A percentile compares a stretch with the other conserved stretches of the same genome.
Evolutionary conservation across 2,113 vertebrate genomes (phyloP).

Genomic region (Pseudorasbora parva): DNA sequence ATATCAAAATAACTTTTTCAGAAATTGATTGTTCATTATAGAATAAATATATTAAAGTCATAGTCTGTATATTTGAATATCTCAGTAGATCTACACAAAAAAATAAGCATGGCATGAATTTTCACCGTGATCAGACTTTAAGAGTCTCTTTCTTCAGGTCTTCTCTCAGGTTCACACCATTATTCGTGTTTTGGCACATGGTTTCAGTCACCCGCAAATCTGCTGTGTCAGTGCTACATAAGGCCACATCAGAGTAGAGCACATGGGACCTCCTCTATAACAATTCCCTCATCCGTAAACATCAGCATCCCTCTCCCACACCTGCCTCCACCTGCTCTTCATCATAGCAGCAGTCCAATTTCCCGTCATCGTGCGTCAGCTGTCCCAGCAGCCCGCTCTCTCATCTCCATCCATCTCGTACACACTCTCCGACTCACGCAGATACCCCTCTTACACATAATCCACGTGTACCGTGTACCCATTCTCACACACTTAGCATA

Average conservation of each 20-base stretch:
- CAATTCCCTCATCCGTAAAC: slow-evolving; percentile 17
- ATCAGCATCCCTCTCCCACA: slow-evolving; percentile 26
- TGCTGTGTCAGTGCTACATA: slow-evolving; percentile 23
- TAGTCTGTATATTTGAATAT: not conserved
- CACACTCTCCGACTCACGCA: not conserved
- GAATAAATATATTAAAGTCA: not conserved
- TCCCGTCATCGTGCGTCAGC: slow-evolving; percentile 16
- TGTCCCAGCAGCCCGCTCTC: slow-evolving; percentile 10
- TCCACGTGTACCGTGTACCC: not conserved
- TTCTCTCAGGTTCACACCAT: not conserved
- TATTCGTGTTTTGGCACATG: slow-evolving; percentile 8
- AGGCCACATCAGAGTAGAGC: slow-evolving; percentile 29
- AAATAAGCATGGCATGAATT: too few species aligned
- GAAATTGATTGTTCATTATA: not conserved
- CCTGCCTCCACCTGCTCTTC: slow-evolving; percentile 12
- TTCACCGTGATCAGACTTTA: not conserved
- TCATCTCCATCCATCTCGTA: slow-evolving; percentile 22
- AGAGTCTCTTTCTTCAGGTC: not conserved
- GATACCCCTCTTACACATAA: not conserved
- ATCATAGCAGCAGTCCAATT: slow-evolving; percentile 10
- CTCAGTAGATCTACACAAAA: not conserved
- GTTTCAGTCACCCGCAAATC: not conserved
- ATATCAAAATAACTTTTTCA: not conserved
- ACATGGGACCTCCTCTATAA: not conserved
- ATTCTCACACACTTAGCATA: slow-evolving; percentile 2